A percentile compares a stretch with the other conserved stretches of the same genome.
These are phyloP conservation scores for Protonemura montana DNA, from an alignment of 2,888 invertebrate genomes.

Conservation along the genomic window DNA sequence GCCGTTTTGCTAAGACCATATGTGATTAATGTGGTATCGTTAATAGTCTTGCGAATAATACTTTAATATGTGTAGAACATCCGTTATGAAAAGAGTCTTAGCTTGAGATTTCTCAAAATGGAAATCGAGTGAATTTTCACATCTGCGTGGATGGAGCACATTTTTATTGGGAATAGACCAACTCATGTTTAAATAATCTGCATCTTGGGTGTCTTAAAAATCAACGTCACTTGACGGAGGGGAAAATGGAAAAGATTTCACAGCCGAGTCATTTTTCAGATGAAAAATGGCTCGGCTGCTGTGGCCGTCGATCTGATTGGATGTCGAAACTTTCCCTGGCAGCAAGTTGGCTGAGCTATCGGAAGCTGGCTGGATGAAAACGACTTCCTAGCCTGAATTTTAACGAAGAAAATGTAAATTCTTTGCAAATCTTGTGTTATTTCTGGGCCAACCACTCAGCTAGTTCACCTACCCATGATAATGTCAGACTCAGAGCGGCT, in stretches of 20 bases:
- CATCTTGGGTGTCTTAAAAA: slow-evolving; percentile 4
- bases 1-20: too few relatives aligned
- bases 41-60: too few relatives aligned
- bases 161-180: not conserved
- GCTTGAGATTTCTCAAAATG: too few relatives aligned
- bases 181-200: slow-evolving; percentile 12
- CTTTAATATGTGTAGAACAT: too few relatives aligned
- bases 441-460: not conserved
- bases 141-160: not conserved
- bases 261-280: not conserved
- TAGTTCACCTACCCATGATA: not conserved
- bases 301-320: not conserved
- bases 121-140: not conserved
- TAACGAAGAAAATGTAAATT: not conserved
- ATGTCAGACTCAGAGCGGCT: not conserved
- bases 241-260: not conserved
- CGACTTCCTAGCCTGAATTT: not conserved
- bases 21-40: too few relatives aligned
- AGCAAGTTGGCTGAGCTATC: not conserved
- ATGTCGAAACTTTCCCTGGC: not conserved
- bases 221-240: not conserved
- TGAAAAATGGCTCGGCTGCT: not conserved
- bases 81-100: too few relatives aligned
- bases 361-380: not conserved
- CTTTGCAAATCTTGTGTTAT: not conserved